Base-by-base conservation (phyloP, 2,888 invertebrate genomes). In the Melanophora roralis region DNA sequence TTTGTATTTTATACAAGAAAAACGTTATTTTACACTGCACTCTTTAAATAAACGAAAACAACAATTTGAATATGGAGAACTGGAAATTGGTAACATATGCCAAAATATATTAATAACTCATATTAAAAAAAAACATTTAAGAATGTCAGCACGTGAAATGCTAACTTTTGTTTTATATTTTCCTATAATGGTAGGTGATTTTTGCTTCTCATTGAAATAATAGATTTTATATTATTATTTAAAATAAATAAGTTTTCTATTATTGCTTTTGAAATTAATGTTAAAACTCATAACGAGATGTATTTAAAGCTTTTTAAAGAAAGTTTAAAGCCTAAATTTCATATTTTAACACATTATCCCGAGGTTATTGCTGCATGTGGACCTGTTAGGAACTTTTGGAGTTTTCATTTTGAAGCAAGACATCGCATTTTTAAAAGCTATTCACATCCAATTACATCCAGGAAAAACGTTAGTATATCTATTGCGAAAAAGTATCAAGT, bases 111-210 rank as follows among this genome's bases (percentile, higher is more conserved):
- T 53, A 11, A 9, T 14, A 11, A 49, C 6, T 11, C 81, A 81
- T 73, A 72, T 81, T 55, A 38, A 51, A 38, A 72, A 49, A n/a
- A 51, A 40, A 9, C 67, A 51, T 43, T 65, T 78, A 34, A 78
- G 71, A 73, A 78, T 79, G 59, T 81, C 67, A 12, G 80, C 82
- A 9, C 45, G 57, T 27, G 75, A 82, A 67, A 82, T 80, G 74
- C 45, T 75, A 64, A 76, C 76, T 2, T 81, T 82, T 76, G 62
- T 74, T 5, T 36, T 67, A 49, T 78, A 65, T 38, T 73, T 80
- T 62, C 77, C 75, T 2, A 14, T 83, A 7, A 83, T 82, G 80
- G 68, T 83, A 21, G 81, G 81, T 19, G 82, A 82, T 27, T 5
- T 27, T 27, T 5, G 6, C 27, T 27, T 27, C n/a, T 27, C 4